These are phyloP conservation scores for Agrilus cyanescens DNA, from an alignment of 2,888 invertebrate genomes.

Conservation along the genomic window DNA sequence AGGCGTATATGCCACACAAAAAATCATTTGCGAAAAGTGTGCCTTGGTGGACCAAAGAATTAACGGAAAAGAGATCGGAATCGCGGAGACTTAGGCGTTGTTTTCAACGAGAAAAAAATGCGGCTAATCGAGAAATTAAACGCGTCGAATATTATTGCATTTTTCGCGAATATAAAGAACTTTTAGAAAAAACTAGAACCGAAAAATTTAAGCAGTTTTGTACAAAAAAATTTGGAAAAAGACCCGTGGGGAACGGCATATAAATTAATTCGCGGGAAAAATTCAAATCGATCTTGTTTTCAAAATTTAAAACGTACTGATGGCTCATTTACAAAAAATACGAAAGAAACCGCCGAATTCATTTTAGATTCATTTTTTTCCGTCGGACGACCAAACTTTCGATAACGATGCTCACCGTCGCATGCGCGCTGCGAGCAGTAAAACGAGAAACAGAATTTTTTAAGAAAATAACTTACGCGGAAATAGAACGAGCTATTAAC, in stretches of 20 bases:
- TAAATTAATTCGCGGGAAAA: slow-evolving; percentile 1
- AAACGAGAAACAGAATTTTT: not conserved
- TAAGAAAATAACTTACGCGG: not conserved
- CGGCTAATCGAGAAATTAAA: no score
- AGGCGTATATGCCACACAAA: slow-evolving; percentile 4
- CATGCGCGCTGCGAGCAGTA: not conserved
- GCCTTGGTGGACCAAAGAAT: slow-evolving; percentile 11
- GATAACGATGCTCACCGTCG: not conserved
- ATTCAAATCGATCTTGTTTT: not conserved
- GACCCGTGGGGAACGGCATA: slow-evolving; percentile 12
- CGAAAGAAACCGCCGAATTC: slow-evolving; percentile 1
- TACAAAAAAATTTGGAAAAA: not conserved
- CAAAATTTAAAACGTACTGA: not conserved
- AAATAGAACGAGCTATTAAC: slow-evolving; percentile 2
- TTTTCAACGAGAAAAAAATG: not conserved
- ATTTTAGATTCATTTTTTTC: slow-evolving; percentile 5
- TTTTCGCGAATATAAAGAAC: no score
- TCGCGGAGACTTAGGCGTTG: not conserved
- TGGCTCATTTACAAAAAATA: slow-evolving; percentile 1
- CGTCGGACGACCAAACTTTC: slow-evolving; percentile 1
- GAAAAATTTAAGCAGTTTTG: slow-evolving; percentile 9
- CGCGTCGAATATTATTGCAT: no score
- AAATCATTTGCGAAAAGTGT: slow-evolving; percentile 4
- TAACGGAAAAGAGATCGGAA: slow-evolving; percentile 3
- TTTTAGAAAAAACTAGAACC: slow-evolving; percentile 1